Percentiles rank a stretch among this genome's conserved stretches.
These are phyloP conservation scores for Blera fallax DNA, from an alignment of 2,888 invertebrate genomes.

Conservation along the genomic window DNA sequence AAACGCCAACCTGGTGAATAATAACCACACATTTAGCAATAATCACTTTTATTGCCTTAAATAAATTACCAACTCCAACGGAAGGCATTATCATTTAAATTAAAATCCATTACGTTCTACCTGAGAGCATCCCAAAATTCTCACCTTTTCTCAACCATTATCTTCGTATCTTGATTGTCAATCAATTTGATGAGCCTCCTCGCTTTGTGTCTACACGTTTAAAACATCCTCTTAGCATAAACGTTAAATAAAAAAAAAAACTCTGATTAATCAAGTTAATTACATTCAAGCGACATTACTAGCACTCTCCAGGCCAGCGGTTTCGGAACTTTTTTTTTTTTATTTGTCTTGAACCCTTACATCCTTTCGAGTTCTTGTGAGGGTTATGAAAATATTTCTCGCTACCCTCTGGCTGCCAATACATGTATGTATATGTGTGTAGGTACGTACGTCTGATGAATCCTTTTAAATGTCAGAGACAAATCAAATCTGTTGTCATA, in stretches of 20 bases:
- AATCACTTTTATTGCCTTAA: constrained; percentile 21
- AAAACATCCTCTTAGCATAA: background rate
- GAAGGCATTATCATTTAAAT: constrained; percentile 32
- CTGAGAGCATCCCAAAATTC: background rate
- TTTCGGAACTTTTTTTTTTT: too few species aligned
- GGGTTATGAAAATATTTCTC: too few species aligned
- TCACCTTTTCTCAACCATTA: background rate
- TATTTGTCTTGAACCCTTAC: too few species aligned
- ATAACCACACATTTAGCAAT: constrained; percentile 1
- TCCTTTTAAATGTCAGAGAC: too few species aligned
- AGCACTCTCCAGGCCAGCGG: background rate
- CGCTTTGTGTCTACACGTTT: background rate
- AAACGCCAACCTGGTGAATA: background rate
- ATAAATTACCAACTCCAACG: constrained; percentile 32
- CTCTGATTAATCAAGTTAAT: constrained; percentile 37
- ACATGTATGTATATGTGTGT: too few species aligned
- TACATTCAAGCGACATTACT: constrained; percentile 25
- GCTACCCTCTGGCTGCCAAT: too few species aligned
- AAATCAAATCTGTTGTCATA: too few species aligned
- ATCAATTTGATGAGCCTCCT: constrained; percentile 38
- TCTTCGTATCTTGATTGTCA: constrained; percentile 23
- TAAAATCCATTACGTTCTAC: constrained; percentile 39
- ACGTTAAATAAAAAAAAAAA: background rate
- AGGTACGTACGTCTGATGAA: too few species aligned
- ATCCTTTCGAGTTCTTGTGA: too few species aligned